These are phyloP conservation scores for Anniella stebbinsi DNA, from an alignment of 2,797 vertebrate species.

Conservation along the genomic window DNA sequence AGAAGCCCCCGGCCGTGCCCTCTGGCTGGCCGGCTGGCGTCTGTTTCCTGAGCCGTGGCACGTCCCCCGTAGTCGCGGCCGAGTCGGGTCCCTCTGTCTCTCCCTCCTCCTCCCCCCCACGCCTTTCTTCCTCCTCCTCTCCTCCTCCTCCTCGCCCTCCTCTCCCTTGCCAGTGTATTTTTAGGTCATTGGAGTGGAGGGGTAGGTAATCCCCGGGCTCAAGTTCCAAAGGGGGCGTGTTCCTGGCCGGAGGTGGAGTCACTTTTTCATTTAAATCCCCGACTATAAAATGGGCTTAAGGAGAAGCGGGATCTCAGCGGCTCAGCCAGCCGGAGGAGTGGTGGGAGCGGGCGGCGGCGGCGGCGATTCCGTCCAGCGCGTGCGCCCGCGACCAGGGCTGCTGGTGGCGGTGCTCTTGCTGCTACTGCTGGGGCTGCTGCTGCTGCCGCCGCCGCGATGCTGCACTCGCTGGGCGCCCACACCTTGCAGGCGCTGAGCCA, in stretches of 20 bases:
- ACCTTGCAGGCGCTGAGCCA: conserved; percentile 90
- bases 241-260: conserved; percentile 91
- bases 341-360: not conserved
- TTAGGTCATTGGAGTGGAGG: conserved; percentile 83
- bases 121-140: conserved; percentile 36
- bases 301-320: conserved; percentile 78
- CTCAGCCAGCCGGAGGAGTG: conserved; percentile 73
- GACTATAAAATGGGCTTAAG: conserved; percentile 93
- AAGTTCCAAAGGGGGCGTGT: conserved; percentile 93
- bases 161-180: conserved; percentile 67
- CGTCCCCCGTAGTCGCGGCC: conserved; percentile 58
- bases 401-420: too few relatives aligned
- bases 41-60: conserved; percentile 65
- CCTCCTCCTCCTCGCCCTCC: not conserved
- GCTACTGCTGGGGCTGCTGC: too few relatives aligned
- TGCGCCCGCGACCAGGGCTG: conserved; percentile 25
- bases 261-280: conserved; percentile 89
- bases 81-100: conserved; percentile 11
- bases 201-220: conserved; percentile 92
- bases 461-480: conserved; percentile 89
- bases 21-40: conserved; percentile 51
- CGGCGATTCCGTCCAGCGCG: conserved; percentile 53
- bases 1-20: conserved; percentile 51
- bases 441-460: conserved; percentile 80
- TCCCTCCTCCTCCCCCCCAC: conserved; percentile 33